Evolutionary conservation across 2,113 vertebrate genomes (phyloP).

Genomic region (Ammodramus savannarum): DNA sequence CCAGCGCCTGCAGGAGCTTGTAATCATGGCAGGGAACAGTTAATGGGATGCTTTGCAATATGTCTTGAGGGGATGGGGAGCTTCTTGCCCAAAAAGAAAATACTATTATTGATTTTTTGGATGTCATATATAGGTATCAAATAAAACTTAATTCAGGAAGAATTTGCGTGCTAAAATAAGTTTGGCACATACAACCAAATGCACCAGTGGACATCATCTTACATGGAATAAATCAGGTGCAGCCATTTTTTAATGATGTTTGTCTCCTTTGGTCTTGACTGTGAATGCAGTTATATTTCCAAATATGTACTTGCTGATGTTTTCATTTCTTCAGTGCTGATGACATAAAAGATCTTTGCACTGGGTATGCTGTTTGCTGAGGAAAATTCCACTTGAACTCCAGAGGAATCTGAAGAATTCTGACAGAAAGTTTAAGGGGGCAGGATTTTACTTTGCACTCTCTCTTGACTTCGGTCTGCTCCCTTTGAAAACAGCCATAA

Average conservation of each 20-base stretch:
- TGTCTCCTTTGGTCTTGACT: neutral
- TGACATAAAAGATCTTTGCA: slow-evolving; percentile 45
- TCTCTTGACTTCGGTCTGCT: slow-evolving; percentile 1
- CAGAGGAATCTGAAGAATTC: slow-evolving; percentile 49
- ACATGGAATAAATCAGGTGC: neutral
- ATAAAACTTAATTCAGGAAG: neutral
- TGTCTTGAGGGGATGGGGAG: neutral
- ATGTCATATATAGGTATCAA: neutral
- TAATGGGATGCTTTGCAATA: neutral
- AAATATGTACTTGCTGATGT: slow-evolving; percentile 58
- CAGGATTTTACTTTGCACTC: slow-evolving; percentile 25
- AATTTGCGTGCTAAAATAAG: neutral
- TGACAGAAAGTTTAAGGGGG: slow-evolving; percentile 38
- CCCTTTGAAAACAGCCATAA: slow-evolving; percentile 18
- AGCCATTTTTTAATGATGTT: neutral
- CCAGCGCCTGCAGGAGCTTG: neutral
- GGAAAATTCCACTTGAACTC: slow-evolving; percentile 68
- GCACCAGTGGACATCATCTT: fast-evolving
- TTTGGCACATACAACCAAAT: neutral
- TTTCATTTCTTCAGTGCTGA: slow-evolving; percentile 33
- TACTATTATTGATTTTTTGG: neutral
- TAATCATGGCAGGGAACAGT: neutral
- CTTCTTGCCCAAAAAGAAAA: neutral
- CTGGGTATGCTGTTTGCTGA: slow-evolving; percentile 17
- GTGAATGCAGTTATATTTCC: slow-evolving; percentile 25